Evolutionary conservation across 2,797 vertebrate species (phyloP).

Genomic region (Mallotus villosus): DNA sequence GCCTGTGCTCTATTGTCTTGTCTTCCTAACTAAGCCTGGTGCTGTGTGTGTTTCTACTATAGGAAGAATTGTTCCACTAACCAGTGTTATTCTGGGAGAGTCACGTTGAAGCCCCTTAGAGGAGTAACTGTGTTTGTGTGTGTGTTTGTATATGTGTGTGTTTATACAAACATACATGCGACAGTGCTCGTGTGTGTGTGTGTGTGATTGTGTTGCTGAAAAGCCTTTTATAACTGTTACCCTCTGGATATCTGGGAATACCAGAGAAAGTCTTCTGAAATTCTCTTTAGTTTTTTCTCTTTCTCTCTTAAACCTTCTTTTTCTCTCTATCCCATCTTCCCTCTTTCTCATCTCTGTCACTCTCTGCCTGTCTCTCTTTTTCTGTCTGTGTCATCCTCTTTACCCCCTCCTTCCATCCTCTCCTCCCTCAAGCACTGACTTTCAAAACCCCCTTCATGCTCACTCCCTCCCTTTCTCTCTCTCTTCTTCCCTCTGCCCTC

Average conservation of each 20-base stretch:
- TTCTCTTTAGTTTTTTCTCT: background rate
- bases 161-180: no score
- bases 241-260: slow-evolving; percentile 55
- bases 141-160: no score
- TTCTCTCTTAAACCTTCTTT: background rate
- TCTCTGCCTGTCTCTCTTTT: background rate
- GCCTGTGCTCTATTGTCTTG: slow-evolving; percentile 10
- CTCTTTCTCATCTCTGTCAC: background rate
- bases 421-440: slow-evolving; percentile 29
- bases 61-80: slow-evolving; percentile 60
- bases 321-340: background rate
- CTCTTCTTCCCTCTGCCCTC: slow-evolving; percentile 22
- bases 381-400: no score
- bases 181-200: no score
- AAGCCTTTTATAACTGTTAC: slow-evolving; percentile 64
- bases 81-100: slow-evolving; percentile 61
- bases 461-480: background rate
- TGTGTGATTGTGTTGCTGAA: slow-evolving; percentile 7
- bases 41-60: slow-evolving; percentile 35
- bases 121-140: no score
- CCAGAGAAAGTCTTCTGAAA: slow-evolving; percentile 10
- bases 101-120: slow-evolving; percentile 42
- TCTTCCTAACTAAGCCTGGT: slow-evolving; percentile 48
- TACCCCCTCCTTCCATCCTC: slow-evolving; percentile 1
- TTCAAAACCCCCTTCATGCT: slow-evolving; percentile 20